Evolutionary conservation across 1,140 invertebrate genomes (phyloP).

Genomic region (Trachymyrmex septentrionalis): DNA sequence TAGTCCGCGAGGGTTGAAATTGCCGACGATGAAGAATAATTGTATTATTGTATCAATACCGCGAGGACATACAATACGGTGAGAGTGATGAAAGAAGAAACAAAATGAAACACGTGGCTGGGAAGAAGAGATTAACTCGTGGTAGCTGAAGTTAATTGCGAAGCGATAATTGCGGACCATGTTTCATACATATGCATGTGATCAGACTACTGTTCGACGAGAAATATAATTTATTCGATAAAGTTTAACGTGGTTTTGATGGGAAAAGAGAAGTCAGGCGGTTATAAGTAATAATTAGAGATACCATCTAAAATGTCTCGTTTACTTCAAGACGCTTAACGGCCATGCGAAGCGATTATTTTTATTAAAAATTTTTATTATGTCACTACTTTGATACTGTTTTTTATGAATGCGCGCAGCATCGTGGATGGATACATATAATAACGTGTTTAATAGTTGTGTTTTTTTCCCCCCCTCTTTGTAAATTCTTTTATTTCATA

Average conservation of each 20-base stretch:
- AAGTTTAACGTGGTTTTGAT: neutral
- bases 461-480: neutral
- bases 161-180: conserved; percentile 42
- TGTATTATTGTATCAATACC: conserved; percentile 52
- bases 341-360: conserved; percentile 8
- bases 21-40: conserved; percentile 41
- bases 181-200: conserved; percentile 46
- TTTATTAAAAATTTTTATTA: conserved; percentile 25
- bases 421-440: neutral
- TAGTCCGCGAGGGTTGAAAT: conserved; percentile 12
- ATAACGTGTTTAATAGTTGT: neutral
- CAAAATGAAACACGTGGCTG: conserved; percentile 14
- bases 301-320: conserved; percentile 13
- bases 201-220: conserved; percentile 34
- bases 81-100: neutral
- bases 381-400: too few species aligned
- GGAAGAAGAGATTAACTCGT: conserved; percentile 46
- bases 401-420: neutral
- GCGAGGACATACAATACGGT: neutral
- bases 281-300: conserved; percentile 22
- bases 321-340: conserved; percentile 3
- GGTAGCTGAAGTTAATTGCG: conserved; percentile 54
- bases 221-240: conserved; percentile 46
- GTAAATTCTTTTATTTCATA: conserved; percentile 24
- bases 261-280: neutral